Base-by-base conservation (phyloP, 2,888 invertebrate genomes). In the Cantharis rustica region DNA sequence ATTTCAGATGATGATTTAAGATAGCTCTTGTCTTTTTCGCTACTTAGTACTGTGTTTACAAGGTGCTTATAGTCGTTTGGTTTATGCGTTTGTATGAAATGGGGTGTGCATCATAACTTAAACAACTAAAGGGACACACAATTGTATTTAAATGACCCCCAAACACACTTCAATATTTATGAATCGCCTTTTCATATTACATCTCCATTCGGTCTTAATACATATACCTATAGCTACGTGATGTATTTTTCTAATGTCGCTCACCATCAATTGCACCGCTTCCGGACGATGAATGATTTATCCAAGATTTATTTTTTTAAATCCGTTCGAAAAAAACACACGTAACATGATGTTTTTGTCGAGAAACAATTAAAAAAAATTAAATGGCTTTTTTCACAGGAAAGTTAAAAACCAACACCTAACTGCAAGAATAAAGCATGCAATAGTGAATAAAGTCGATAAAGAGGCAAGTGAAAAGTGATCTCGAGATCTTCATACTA, bases 1-100 rank as follows among this genome's bases (percentile, higher is more conserved):
- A 87, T 86, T 86, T 85, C 85, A 87, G 87, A 88, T 88, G 87
- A 87, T 88, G 87, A 87, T 88, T 88, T 87, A 88, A 87, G 87
- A 87, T 87, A 85, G 84, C 85, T 83, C 83, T 85, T 85, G 85
- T 86, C 85, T 85, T 87, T 86, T 86, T 85, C 85, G 85, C 86
- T 85, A 85, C 86, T 86, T 85, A 86, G 84, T 85, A 82, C 83
- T 83, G 84, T 87, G 87, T 88, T 87, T 87, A 87, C 87, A 87
- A 86, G 87, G 86, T 86, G 84, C 83, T 85, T 83, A 82, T 81
- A 80, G 80, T 76, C 76, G 76, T 75, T 80, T 83, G 78, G 81
- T 82, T 83, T 83, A 83, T 83, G 81, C 76, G 78, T 81, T 82
- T 81, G 79, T 80, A 81, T 81, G 79, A 80, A 80, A 75, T 71